Percentiles rank a stretch among this genome's conserved stretches.
Conservation (phyloP, 2,888 invertebrate genomes). For the Scelioninae gen. 1 region DNA sequence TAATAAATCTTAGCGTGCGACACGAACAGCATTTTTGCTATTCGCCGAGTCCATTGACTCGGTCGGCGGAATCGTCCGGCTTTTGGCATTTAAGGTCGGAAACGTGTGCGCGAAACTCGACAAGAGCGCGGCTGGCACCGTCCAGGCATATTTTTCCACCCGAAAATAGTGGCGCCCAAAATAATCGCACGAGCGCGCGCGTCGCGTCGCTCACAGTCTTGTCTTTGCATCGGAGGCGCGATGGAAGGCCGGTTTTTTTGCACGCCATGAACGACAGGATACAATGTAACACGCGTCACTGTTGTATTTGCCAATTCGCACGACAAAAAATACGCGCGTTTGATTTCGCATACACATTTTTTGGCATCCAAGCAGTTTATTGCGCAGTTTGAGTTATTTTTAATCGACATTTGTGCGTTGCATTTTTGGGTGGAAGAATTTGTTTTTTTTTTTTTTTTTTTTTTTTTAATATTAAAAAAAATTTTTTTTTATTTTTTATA, state of each 20-base stretch:
- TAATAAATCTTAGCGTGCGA: slow-evolving; percentile 11
- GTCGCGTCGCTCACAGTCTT: too few relatives aligned
- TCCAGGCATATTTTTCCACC: slow-evolving; percentile 72
- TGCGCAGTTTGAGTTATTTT: slow-evolving; percentile 46
- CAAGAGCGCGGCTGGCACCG: slow-evolving; percentile 74
- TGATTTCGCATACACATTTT: slow-evolving; percentile 17
- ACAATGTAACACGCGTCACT: slow-evolving; percentile 57
- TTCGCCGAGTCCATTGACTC: slow-evolving; percentile 61
- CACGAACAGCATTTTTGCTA: slow-evolving; percentile 21
- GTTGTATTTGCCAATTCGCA: slow-evolving; percentile 33
- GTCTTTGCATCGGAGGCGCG: too few relatives aligned
- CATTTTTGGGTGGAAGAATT: too few relatives aligned
- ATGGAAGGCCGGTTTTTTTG: slow-evolving; percentile 63
- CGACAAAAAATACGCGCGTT: slow-evolving; percentile 23
- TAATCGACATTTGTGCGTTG: slow-evolving; percentile 14
- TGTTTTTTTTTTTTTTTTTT: too few relatives aligned
- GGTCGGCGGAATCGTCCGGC: slow-evolving; percentile 18
- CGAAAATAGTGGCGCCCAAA: slow-evolving; percentile 77
- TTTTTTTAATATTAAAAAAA: too few relatives aligned
- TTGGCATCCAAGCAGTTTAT: slow-evolving; percentile 27
- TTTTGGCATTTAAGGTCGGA: slow-evolving; percentile 69
- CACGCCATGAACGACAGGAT: slow-evolving; percentile 45
- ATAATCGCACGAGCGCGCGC: slow-evolving; percentile 70
- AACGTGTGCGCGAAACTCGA: slow-evolving; percentile 65
- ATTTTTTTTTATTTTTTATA: not conserved